These are phyloP conservation scores for Melikaiella ostensackeni DNA, from an alignment of 2,888 invertebrate genomes.

Conservation along the genomic window DNA sequence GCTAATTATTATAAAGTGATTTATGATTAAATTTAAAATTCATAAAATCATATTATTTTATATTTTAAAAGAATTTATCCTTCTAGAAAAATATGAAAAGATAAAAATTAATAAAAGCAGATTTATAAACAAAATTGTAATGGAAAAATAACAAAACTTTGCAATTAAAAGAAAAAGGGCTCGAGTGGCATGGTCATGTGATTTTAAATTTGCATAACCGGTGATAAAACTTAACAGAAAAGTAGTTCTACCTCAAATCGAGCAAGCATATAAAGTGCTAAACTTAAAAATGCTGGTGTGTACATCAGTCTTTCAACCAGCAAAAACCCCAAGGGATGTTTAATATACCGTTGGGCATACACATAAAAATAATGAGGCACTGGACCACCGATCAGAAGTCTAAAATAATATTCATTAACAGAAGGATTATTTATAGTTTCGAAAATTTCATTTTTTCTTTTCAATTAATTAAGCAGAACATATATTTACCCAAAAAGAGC, in stretches of 20 bases:
- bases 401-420: constrained; percentile 69
- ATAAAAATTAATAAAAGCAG: no score
- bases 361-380: constrained; percentile 89
- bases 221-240: neutral
- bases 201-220: no score
- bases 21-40: no score
- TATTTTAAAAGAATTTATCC: no score
- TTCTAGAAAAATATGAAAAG: no score
- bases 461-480: neutral
- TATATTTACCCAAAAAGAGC: constrained; percentile 84
- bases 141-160: no score
- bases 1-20: no score
- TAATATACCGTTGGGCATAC: constrained; percentile 60
- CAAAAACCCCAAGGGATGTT: constrained; percentile 74
- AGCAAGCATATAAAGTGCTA: constrained; percentile 86
- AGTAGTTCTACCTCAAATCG: constrained; percentile 82
- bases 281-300: constrained; percentile 85
- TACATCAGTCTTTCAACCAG: constrained; percentile 86
- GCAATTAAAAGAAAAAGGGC: no score
- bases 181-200: no score
- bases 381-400: constrained; percentile 88
- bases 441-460: neutral
- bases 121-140: no score
- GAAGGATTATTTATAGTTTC: neutral
- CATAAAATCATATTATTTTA: no score